Conservation (phyloP, 1,140 invertebrate genomes). For the Adoxophyes honmai region DNA sequence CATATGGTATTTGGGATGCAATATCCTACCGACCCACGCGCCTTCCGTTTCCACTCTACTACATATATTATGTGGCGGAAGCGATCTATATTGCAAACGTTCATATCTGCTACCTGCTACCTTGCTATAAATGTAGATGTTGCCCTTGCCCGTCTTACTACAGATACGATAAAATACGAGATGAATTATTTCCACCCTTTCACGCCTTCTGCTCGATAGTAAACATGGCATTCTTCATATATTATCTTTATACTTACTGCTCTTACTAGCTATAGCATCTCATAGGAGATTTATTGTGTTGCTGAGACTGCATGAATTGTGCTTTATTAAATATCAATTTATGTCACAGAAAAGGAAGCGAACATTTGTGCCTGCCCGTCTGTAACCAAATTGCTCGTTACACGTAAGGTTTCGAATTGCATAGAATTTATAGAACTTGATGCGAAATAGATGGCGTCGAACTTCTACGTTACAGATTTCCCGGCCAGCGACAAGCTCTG, state of each 20-base stretch:
- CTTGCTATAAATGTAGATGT: slow-evolving; percentile 6
- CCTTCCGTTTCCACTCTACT: slow-evolving; percentile 7
- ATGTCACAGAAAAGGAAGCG: no score
- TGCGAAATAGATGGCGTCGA: slow-evolving; percentile 14
- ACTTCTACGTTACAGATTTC: slow-evolving; percentile 8
- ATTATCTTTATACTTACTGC: no score
- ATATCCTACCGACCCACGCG: background rate
- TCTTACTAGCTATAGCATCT: no score
- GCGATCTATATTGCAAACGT: slow-evolving; percentile 15
- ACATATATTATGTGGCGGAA: slow-evolving; percentile 13
- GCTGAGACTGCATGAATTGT: no score
- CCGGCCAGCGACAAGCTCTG: slow-evolving; percentile 9
- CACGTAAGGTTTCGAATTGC: background rate
- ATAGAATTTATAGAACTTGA: slow-evolving; percentile 5
- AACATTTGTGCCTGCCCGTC: no score
- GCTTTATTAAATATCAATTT: no score
- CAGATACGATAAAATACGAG: background rate
- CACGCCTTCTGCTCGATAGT: background rate
- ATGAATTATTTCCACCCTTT: slow-evolving; percentile 2
- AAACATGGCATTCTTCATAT: background rate
- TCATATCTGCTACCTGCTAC: slow-evolving; percentile 1
- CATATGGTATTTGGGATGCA: slow-evolving; percentile 6
- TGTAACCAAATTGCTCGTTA: no score
- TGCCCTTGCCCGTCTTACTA: background rate
- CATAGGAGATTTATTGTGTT: no score